Conservation (phyloP, 2,888 invertebrate species). For the Cryptus viduatorius region DNA sequence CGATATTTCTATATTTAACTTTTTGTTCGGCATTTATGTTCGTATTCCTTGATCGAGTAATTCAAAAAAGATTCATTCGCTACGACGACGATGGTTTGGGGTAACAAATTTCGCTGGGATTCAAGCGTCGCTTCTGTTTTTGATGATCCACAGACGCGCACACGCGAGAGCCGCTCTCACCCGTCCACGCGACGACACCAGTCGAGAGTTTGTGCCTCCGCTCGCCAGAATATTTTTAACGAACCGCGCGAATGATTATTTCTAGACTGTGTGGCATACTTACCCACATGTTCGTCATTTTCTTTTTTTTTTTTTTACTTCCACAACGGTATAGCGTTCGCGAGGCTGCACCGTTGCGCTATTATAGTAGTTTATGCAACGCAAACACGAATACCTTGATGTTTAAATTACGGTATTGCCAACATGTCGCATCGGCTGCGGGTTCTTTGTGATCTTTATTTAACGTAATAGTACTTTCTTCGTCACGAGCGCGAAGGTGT, state of each 20-base stretch:
- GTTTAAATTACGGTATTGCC: neutral
- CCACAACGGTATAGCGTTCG: constrained; percentile 7
- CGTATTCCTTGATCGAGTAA: too few relatives aligned
- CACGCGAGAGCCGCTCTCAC: constrained; percentile 10
- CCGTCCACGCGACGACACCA: constrained; percentile 11
- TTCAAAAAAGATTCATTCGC: too few relatives aligned
- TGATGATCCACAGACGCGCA: constrained; percentile 15
- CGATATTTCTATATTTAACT: too few relatives aligned
- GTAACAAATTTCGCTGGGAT: constrained; percentile 23
- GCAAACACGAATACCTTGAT: constrained; percentile 3
- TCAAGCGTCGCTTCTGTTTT: constrained; percentile 39
- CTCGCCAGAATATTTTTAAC: constrained; percentile 68
- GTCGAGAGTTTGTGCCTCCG: neutral
- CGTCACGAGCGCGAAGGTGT: constrained; percentile 27
- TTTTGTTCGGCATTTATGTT: too few relatives aligned
- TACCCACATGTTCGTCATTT: constrained; percentile 69
- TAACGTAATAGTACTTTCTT: constrained; percentile 15
- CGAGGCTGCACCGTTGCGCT: constrained; percentile 16
- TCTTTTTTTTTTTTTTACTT: constrained; percentile 27
- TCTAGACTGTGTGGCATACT: constrained; percentile 71
- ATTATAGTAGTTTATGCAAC: constrained; percentile 42
- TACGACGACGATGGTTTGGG: too few relatives aligned
- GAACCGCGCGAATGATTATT: constrained; percentile 67
- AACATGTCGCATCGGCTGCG: neutral
- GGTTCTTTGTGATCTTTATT: neutral